Conservation (phyloP, 1,140 invertebrate genomes). For the Drosophila ananassae region DNA sequence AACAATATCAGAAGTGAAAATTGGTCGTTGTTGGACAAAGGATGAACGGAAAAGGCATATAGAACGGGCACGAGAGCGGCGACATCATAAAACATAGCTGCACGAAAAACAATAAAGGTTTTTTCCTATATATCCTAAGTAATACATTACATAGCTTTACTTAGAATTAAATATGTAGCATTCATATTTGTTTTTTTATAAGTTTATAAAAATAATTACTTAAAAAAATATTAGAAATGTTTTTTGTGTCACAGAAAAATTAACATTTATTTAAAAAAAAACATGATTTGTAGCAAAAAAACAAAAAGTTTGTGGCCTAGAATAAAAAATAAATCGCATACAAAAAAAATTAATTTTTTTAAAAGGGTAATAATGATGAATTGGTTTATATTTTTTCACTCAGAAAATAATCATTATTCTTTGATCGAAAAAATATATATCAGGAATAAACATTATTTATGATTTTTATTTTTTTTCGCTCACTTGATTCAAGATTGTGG, state of each 20-base stretch:
- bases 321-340: too few species aligned
- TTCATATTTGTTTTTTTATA: neutral
- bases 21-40: slow-evolving; percentile 92
- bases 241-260: neutral
- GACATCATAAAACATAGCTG: slow-evolving; percentile 85
- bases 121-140: slow-evolving; percentile 1
- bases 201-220: neutral
- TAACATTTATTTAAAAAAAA: too few species aligned
- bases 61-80: slow-evolving; percentile 88
- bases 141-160: slow-evolving; percentile 18
- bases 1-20: slow-evolving; percentile 92
- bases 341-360: too few species aligned
- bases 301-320: too few species aligned
- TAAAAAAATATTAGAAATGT: neutral
- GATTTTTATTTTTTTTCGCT: too few species aligned
- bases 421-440: too few species aligned
- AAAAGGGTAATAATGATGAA: too few species aligned
- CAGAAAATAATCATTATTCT: too few species aligned
- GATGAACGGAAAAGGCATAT: slow-evolving; percentile 91
- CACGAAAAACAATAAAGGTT: slow-evolving; percentile 31
- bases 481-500: too few species aligned
- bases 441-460: too few species aligned
- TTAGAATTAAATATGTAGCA: neutral
- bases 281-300: too few species aligned
- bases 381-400: too few species aligned